phyloP scores from a whole-genome alignment of 2,888 invertebrate species.

The Nebria salina region DNA sequence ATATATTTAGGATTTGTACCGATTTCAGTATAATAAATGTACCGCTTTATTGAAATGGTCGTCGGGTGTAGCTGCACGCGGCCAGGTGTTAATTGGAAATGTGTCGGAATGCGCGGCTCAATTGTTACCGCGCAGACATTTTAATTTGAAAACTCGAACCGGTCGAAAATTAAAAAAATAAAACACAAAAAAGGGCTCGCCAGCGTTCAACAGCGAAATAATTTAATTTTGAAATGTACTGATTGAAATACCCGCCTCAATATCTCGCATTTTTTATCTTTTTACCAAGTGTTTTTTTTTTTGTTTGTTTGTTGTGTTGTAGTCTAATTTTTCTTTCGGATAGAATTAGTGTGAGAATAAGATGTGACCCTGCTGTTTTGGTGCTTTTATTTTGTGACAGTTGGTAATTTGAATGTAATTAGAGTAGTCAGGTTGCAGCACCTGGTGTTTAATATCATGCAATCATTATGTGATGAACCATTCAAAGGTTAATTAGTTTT shows the following conservation, averaged over 20 bases:
- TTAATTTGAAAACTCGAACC: conserved; percentile 58
- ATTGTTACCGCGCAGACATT: conserved; percentile 58
- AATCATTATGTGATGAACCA: conserved; percentile 22
- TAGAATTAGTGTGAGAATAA: conserved; percentile 5
- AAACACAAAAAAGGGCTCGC: conserved; percentile 39
- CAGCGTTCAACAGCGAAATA: conserved; percentile 54
- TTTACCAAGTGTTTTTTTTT: conserved; percentile 21
- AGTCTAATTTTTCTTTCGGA: background rate
- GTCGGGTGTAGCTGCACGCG: conserved; percentile 12
- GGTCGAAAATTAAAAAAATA: conserved; percentile 53
- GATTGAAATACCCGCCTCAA: conserved; percentile 54
- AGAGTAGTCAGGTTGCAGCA: conserved; percentile 24
- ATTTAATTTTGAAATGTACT: conserved; percentile 59
- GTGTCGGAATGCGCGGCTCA: conserved; percentile 58
- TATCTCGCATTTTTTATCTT: conserved; percentile 25
- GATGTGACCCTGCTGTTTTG: conserved; percentile 6
- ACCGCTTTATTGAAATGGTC: background rate
- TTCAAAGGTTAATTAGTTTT: conserved; percentile 24
- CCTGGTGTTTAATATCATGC: conserved; percentile 17
- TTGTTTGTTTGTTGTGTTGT: no score
- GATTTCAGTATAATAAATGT: background rate
- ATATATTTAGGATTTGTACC: no score
- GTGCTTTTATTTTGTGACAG: conserved; percentile 38
- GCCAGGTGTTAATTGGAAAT: conserved; percentile 61
- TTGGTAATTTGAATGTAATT: conserved; percentile 41